Evolutionary conservation across 2,797 vertebrate species (phyloP), one percentile per base, ranked within the genome.

Genomic region (Esox lucius): DNA sequence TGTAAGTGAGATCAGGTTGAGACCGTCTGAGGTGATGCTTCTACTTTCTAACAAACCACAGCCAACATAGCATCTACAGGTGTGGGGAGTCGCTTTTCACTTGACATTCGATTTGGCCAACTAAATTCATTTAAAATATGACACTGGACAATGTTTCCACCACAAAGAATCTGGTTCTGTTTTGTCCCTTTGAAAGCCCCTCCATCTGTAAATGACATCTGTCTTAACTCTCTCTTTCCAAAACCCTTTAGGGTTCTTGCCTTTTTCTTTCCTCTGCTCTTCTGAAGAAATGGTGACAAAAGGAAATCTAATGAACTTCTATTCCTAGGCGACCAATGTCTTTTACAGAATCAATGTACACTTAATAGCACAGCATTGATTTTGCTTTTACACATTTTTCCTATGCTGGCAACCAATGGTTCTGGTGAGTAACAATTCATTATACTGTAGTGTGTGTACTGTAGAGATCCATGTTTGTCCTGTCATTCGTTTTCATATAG

Each of bases 371-470:
- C 51, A 15, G n/a, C 62, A 71, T 53, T 82, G 49, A 72, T 79
- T 84, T 83, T 80, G 87, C 83, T 81, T 84, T 67, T 84, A 70
- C 89, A 90, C 82, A 80, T 89, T 80, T 81, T 84, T 87, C 74
- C 91, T 61, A 95, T 92, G 95, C 95, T 92, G 71, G 87, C 91
- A 77, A 80, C 88, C 84, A 84, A 91, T 88, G 81, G 81, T 87
- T 92, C 83, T 91, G 95, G 95, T 96, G 94, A 96, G 95, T 93
- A 93, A 70, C n/a, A 70, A 15, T 39, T 28, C 51, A 33, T 56
- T 42, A 11, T 31, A 46, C 5, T 15, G n/a, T 53, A 42, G 22
- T 74, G 53, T 42, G 51, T 67, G 42, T 62, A 77, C 9, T 24
- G 56, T 61, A 26, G 12, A 61, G 22, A 24, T 81, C 68, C 46